Percentiles rank a stretch among this genome's conserved stretches.
Conservation (phyloP, 2,888 invertebrate genomes). For the Agriotes lineatus region DNA sequence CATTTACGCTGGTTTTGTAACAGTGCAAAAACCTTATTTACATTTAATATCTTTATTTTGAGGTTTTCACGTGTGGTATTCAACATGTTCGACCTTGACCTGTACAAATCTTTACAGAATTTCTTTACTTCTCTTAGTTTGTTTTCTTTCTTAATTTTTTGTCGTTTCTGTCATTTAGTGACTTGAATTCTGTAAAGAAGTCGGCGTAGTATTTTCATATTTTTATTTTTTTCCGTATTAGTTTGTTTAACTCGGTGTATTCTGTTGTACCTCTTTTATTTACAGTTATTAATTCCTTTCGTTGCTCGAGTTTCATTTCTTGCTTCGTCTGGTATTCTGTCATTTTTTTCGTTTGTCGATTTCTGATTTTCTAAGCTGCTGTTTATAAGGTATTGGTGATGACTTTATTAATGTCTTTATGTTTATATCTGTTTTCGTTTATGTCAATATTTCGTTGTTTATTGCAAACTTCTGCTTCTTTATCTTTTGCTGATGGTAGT, state of each 20-base stretch:
- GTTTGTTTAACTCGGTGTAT: background rate
- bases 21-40: no score
- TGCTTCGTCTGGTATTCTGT: background rate
- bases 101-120: background rate
- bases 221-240: background rate
- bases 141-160: background rate
- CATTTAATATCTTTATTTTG: no score
- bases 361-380: no score
- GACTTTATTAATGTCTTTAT: background rate
- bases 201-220: background rate
- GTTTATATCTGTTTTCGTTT: no score
- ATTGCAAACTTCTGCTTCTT: no score
- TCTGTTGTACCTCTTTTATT: constrained; percentile 3
- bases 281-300: background rate
- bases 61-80: no score
- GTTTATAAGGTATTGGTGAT: background rate
- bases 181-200: no score
- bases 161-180: no score
- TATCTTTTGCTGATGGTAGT: no score
- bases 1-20: no score
- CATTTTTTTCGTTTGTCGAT: background rate
- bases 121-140: background rate
- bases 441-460: no score
- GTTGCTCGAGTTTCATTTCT: background rate
- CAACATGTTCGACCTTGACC: background rate